Evolutionary conservation across 2,113 vertebrate genomes (phyloP).

Genomic region (Jaculus jaculus): DNA sequence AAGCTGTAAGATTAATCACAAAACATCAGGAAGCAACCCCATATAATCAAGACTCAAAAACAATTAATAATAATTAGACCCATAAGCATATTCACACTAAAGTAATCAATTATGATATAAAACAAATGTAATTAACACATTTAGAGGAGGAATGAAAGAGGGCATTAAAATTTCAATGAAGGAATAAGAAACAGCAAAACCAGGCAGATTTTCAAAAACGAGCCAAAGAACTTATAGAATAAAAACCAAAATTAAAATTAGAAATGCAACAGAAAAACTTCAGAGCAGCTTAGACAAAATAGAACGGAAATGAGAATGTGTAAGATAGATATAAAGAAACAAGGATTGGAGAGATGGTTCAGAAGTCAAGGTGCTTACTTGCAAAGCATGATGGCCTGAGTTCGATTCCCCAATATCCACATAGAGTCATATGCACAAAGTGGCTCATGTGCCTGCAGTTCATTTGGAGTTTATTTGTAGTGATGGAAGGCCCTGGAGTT

Average conservation of each 20-base stretch:
- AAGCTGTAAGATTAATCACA: not conserved
- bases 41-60: not conserved
- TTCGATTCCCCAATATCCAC: too few relatives aligned
- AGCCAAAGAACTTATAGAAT: not conserved
- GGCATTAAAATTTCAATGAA: not conserved
- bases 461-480: too few relatives aligned
- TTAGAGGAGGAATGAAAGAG: conserved; percentile 33
- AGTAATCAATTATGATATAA: not conserved
- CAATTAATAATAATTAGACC: not conserved
- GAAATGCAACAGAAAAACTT: not conserved
- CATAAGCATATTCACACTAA: too few relatives aligned
- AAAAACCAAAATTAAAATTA: not conserved
- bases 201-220: not conserved
- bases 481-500: too few relatives aligned
- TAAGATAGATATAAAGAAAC: not conserved
- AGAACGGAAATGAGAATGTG: conserved; percentile 37
- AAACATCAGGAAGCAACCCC: not conserved
- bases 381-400: too few relatives aligned
- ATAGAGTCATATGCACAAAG: too few relatives aligned
- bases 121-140: not conserved
- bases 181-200: not conserved
- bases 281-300: not conserved
- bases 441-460: too few relatives aligned
- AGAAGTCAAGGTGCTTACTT: too few relatives aligned
- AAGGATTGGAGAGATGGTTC: too few relatives aligned